Evolutionary conservation across 2,888 invertebrate species (phyloP), one percentile per base, ranked within the genome.

Genomic region (Dermolepida albohirtum): DNA sequence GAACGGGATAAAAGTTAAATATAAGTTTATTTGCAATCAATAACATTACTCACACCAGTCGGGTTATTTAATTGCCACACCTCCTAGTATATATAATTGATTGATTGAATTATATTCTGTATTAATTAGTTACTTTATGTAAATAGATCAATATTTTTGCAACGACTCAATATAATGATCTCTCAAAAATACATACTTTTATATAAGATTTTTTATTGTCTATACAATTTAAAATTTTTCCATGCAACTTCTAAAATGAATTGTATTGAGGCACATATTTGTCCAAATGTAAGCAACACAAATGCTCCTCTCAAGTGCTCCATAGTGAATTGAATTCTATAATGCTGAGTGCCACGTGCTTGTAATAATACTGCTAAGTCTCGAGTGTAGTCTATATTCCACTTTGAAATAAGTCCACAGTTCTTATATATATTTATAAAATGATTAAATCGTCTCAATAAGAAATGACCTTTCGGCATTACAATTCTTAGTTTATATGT

Each of bases 401-500:
- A 82, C 57, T 82, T 84, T 0, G 76, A 77, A 47, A 84, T 84
- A 0, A 87, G 74, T 0, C 89, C 89, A 64, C 81, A 78, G 49
- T 87, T 86, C 40, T 84, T 82, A 70, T 88, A 82, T 5, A 79
- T 69, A 0, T 81, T 77, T 43, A 89, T 82, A 1, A 84, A 81
- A 17, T 74, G 73, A 11, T 88, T 86, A 75, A 89, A 85, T 34
- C 81, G 79, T 5, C 75, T 74, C 69, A 87, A 80, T 62, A 87
- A 85, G 0, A 88, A 86, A 71, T 87, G 89, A 1, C 88, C 89
- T 72, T 77, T 82, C 8, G 83, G 72, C 65, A 86, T 83, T 4
- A 89, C 82, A 77, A 87, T 86, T 75, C 89, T 87, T 63, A 88
- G 75, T 2, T 87, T 85, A 22, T 87, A 87, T 0, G 84, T 81